A percentile compares a stretch with the other conserved stretches of the same genome.
Evolutionary conservation across 2,888 invertebrate genomes (phyloP).

Genomic region (Stomorhina lunata): DNA sequence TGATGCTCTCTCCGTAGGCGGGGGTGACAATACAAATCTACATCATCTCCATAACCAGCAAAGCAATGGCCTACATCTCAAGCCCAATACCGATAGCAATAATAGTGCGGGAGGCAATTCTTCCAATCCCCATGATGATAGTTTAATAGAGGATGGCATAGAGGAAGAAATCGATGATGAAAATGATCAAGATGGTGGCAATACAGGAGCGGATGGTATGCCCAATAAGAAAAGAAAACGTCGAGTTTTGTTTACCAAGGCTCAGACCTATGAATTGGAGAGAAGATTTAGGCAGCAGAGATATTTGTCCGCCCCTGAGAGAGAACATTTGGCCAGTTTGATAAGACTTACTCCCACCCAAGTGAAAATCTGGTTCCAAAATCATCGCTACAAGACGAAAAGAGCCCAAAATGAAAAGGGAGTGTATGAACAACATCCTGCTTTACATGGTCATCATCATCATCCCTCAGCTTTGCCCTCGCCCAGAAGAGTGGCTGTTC

Average conservation of each 20-base stretch:
- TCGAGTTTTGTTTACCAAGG: conserved; percentile 97
- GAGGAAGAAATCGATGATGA: conserved; percentile 82
- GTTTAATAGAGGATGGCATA: conserved; percentile 77
- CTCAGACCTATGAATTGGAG: conserved; percentile 97
- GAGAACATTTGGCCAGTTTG: conserved; percentile 96
- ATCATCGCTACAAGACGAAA: conserved; percentile 99
- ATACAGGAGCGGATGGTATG: conserved; percentile 80
- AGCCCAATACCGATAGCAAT: conserved; percentile 64
- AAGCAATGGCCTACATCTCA: conserved; percentile 41
- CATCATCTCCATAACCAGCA: conserved; percentile 64
- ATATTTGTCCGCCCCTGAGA: conserved; percentile 97
- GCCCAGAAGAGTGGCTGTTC: conserved; percentile 95
- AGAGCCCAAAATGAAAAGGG: conserved; percentile 97
- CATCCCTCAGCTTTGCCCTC: conserved; percentile 85
- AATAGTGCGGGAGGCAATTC: conserved; percentile 69
- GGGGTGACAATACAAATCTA: conserved; percentile 68
- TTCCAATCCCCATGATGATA: conserved; percentile 75
- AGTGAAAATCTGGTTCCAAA: conserved; percentile 99
- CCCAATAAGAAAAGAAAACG: conserved; percentile 94
- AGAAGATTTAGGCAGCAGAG: conserved; percentile 96
- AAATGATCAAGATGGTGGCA: conserved; percentile 76
- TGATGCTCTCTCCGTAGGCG: conserved; percentile 76
- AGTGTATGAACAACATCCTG: conserved; percentile 82
- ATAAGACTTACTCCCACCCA: conserved; percentile 98
- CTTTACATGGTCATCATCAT: conserved; percentile 74